phyloP scores from a whole-genome alignment of 2,888 invertebrate species.

The Tipula confusa region DNA sequence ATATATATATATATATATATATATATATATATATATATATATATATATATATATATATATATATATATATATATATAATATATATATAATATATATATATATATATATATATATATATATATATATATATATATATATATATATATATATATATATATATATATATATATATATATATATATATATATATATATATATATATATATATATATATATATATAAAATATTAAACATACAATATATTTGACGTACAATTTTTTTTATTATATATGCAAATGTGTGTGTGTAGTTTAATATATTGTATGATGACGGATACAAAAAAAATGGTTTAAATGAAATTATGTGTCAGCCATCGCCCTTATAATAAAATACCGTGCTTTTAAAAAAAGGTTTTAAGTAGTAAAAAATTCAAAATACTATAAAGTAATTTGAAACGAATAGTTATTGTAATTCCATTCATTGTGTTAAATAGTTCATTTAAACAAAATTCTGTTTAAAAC shows the following conservation, averaged over 20 bases:
- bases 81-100: too few relatives aligned
- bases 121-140: too few relatives aligned
- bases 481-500: background rate
- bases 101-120: too few relatives aligned
- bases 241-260: background rate
- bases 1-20: too few relatives aligned
- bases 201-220: too few relatives aligned
- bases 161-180: too few relatives aligned
- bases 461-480: background rate
- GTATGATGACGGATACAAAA: background rate
- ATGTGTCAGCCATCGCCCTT: constrained; percentile 21
- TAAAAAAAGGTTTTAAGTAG: background rate
- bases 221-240: too few relatives aligned
- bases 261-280: background rate
- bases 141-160: too few relatives aligned
- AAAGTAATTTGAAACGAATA: background rate
- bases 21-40: too few relatives aligned
- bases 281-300: background rate
- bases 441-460: background rate
- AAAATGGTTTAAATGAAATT: background rate
- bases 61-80: too few relatives aligned
- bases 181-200: too few relatives aligned
- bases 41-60: too few relatives aligned
- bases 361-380: background rate
- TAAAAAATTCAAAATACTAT: background rate